These are phyloP conservation scores for Thereva unica DNA, from an alignment of 2,888 invertebrate species.

Conservation along the genomic window DNA sequence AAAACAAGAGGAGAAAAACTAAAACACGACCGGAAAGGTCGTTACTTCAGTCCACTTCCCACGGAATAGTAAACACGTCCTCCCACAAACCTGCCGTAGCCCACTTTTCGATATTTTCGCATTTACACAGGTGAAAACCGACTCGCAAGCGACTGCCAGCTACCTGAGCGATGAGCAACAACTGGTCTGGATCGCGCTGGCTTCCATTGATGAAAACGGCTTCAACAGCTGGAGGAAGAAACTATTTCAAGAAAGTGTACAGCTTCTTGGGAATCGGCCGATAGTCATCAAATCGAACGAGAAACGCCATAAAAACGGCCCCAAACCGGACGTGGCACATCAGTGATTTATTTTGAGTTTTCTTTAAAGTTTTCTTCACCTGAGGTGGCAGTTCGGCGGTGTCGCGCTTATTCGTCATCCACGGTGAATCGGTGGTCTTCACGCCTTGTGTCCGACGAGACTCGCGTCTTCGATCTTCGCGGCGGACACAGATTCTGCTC, in stretches of 20 bases:
- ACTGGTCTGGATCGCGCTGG: background rate
- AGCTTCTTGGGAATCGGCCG: no score
- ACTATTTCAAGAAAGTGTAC: background rate
- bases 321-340: conserved; percentile 21
- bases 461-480: no score
- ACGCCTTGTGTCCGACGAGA: no score
- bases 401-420: background rate
- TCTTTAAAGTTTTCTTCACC: conserved; percentile 20
- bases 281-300: background rate
- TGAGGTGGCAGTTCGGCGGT: conserved; percentile 23
- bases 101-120: conserved; percentile 15
- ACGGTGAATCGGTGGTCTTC: no score
- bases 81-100: conserved; percentile 27
- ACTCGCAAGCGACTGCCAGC: no score
- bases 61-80: conserved; percentile 32
- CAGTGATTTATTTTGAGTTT: conserved; percentile 28
- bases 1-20: conserved; percentile 12
- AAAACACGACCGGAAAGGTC: conserved; percentile 28
- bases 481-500: no score
- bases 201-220: conserved; percentile 3
- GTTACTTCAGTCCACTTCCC: conserved; percentile 26
- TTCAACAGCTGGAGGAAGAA: background rate
- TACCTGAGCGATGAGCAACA: no score
- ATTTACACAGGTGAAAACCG: conserved; percentile 23
- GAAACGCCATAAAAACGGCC: conserved; percentile 15